These are phyloP conservation scores for Amphiduros pacificus DNA, from an alignment of 2,888 invertebrate species.

Conservation along the genomic window DNA sequence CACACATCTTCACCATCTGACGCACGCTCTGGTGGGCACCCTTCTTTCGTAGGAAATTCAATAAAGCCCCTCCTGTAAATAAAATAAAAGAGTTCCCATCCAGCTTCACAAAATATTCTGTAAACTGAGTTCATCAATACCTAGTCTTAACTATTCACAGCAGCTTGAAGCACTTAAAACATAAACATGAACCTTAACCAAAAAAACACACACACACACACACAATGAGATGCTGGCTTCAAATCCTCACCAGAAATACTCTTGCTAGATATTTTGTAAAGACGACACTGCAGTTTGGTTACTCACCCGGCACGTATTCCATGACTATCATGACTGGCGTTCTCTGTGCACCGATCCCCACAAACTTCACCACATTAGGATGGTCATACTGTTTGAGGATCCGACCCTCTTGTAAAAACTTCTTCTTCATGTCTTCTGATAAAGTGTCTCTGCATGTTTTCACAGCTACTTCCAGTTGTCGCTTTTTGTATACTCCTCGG, in stretches of 20 bases:
- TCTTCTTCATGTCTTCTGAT: constrained; percentile 89
- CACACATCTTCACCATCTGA: constrained; percentile 74
- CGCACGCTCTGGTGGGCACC: constrained; percentile 58
- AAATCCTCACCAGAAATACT: too few species aligned
- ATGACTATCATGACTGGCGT: constrained; percentile 99
- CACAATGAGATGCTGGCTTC: too few species aligned
- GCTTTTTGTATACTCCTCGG: constrained; percentile 79
- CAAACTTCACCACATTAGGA: constrained; percentile 92
- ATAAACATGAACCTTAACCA: too few species aligned
- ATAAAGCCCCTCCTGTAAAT: constrained; percentile 78
- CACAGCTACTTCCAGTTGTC: constrained; percentile 79
- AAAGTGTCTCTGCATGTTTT: constrained; percentile 93
- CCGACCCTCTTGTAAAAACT: constrained; percentile 91
- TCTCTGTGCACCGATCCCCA: constrained; percentile 96
- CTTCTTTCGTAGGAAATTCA: constrained; percentile 84
- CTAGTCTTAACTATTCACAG: too few species aligned
- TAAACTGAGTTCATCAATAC: too few species aligned
- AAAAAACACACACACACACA: too few species aligned
- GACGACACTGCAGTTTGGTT: too few species aligned
- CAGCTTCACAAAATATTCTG: too few species aligned
- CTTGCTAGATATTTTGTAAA: too few species aligned
- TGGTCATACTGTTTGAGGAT: constrained; percentile 96
- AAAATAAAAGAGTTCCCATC: neutral
- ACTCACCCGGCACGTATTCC: constrained; percentile 85
- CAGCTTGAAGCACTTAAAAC: too few species aligned